These are phyloP conservation scores for Fukomys damarensis DNA, from an alignment of 2,113 vertebrate species.

Conservation along the genomic window DNA sequence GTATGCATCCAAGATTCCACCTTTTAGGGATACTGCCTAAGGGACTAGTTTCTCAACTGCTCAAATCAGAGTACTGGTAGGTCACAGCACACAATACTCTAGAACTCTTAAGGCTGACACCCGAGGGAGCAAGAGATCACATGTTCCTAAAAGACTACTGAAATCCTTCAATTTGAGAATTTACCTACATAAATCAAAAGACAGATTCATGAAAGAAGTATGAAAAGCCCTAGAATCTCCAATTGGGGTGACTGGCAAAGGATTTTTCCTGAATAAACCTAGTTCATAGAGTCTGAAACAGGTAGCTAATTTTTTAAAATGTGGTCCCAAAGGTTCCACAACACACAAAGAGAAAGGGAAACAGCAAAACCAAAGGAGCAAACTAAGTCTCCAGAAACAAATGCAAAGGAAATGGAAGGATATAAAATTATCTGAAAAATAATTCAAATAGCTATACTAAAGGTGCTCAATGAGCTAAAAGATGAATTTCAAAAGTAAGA, in stretches of 20 bases:
- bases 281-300: neutral
- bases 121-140: neutral
- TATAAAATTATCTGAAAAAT: neutral
- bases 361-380: neutral
- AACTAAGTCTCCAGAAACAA: neutral
- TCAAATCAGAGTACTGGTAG: neutral
- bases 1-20: neutral
- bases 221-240: neutral
- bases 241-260: neutral
- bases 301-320: neutral
- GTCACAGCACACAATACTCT: neutral
- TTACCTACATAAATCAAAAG: neutral
- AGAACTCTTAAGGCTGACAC: neutral
- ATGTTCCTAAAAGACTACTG: neutral
- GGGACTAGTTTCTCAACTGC: neutral
- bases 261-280: neutral
- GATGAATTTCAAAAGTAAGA: neutral
- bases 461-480: neutral
- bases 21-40: too few species aligned
- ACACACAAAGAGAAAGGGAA: neutral
- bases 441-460: neutral
- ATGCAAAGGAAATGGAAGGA: neutral
- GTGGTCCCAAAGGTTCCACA: neutral
- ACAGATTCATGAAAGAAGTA: neutral
- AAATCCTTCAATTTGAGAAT: neutral